Base-by-base conservation (phyloP, 2,797 vertebrate genomes). In the Antrozous pallidus region DNA sequence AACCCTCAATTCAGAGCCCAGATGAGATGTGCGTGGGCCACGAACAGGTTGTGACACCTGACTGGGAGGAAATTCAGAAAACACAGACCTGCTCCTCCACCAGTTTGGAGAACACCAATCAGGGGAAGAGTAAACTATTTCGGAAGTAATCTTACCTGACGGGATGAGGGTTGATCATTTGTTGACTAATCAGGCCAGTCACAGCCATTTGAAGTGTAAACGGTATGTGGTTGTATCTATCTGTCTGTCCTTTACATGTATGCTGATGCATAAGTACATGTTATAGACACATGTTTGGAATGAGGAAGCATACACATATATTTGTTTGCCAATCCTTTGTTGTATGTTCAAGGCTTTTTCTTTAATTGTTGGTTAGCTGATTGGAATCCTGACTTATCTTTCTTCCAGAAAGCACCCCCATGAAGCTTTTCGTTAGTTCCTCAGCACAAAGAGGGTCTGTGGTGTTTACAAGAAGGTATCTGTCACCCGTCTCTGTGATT, bases 241-340 rank as follows among this genome's bases (percentile, higher is more conserved):
- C 42, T 71, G 9, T 74, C 28, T 73, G 17, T 45, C 70, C 16
- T 45, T 4, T 74, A 45, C 38, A 17, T 6, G 65, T 74, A 87
- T 69, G n/a, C 10, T n/a, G n/a, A n/a, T n/a, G 38, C 73, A 26
- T 54, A 88, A 85, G 63, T 83, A 61, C 10, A 71, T 40, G 4
- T 13, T 67, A 58, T 24, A 8, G 2, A 67, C 20, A 65, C 14
- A 36, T 83, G 61, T 92, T 81, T 94, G 61, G 92, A 70, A 4
- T 93, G 91, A 91, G 70, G 45, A 90, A 40, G 14, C 45, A n/a
- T 13, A 20, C 17, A 45, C 33, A 24, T 78, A 4, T 74, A n/a
- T 91, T 90, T 75, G n/a, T 88, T 93, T 82, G 28, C 11, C 26
- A 78, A 9, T 88, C 28, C 79, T 93, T 80, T 84, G 18, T 31